Conservation (phyloP, 2,888 invertebrate species). For the Mesochorus sp. region DNA sequence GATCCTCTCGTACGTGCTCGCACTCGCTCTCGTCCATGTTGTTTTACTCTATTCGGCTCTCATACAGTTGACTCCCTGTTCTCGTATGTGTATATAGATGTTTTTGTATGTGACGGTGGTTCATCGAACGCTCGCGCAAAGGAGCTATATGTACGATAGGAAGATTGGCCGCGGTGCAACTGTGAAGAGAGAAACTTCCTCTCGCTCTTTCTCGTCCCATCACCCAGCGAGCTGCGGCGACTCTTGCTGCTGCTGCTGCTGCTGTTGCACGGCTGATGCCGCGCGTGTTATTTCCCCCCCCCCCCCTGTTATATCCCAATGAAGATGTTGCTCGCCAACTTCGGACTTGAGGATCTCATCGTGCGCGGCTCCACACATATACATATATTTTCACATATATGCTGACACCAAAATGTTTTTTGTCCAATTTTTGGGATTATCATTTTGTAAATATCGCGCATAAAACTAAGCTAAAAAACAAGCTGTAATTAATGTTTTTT, state of each 20-base stretch:
- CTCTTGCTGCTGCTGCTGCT: conserved; percentile 20
- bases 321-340: conserved; percentile 59
- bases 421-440: neutral
- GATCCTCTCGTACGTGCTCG: conserved; percentile 9
- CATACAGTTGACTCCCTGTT: conserved; percentile 28
- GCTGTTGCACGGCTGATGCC: neutral
- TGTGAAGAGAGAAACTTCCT: conserved; percentile 38
- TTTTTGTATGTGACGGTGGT: conserved; percentile 33
- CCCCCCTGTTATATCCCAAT: conserved; percentile 42
- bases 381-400: neutral
- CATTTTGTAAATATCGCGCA: no score
- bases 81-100: conserved; percentile 1
- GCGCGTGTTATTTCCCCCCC: neutral
- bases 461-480: no score
- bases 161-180: conserved; percentile 44
- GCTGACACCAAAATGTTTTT: neutral
- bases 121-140: conserved; percentile 48
- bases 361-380: neutral
- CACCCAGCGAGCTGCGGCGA: conserved; percentile 23
- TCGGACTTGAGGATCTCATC: conserved; percentile 43
- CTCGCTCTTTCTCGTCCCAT: conserved; percentile 42
- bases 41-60: conserved; percentile 30
- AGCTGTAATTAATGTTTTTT: no score
- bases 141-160: conserved; percentile 21
- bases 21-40: conserved; percentile 28